These are phyloP conservation scores for Eupithecia inturbata DNA, from an alignment of 2,888 invertebrate species.

Conservation along the genomic window DNA sequence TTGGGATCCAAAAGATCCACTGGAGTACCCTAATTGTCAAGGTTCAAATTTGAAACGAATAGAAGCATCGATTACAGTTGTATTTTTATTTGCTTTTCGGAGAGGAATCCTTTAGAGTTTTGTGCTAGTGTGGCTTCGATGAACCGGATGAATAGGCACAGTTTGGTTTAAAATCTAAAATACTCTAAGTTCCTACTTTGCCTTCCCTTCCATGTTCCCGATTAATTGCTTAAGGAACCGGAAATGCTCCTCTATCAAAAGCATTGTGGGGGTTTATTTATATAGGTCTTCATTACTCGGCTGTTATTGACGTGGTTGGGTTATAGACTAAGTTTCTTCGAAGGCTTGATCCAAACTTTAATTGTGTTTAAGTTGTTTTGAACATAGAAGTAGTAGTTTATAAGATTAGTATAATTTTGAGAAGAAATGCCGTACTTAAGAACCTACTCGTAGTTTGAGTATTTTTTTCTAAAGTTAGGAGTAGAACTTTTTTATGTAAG, in stretches of 20 bases:
- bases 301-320: constrained; percentile 4
- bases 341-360: neutral
- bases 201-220: constrained; percentile 5
- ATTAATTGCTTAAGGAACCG: constrained; percentile 10
- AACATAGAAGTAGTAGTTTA: neutral
- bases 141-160: neutral
- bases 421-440: neutral
- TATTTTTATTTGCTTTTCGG: neutral
- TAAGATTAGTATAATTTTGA: neutral
- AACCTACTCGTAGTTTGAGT: too few species aligned
- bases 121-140: neutral
- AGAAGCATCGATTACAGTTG: neutral
- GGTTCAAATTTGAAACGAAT: neutral
- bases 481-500: too few species aligned
- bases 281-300: neutral
- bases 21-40: neutral
- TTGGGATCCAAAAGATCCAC: neutral
- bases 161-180: neutral
- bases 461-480: too few species aligned
- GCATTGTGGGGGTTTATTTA: constrained; percentile 9
- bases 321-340: neutral
- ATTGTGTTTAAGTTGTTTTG: neutral
- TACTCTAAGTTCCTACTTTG: neutral
- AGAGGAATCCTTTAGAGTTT: neutral
- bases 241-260: constrained; percentile 8